Evolutionary conservation across 2,113 vertebrate genomes (phyloP).

Genomic region (Octodon degus): DNA sequence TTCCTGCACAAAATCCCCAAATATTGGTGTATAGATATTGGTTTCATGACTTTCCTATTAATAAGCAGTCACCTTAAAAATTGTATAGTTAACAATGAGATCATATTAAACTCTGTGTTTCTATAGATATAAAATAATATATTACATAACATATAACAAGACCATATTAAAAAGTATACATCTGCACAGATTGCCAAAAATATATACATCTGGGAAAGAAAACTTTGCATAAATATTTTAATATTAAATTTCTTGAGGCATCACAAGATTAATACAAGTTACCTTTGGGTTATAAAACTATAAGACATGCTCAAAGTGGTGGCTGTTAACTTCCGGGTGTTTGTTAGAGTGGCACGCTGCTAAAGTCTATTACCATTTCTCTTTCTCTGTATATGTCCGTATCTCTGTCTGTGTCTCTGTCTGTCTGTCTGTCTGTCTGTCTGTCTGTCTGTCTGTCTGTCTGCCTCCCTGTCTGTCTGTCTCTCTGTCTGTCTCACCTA

Average conservation of each 20-base stretch:
- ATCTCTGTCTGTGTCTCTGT: too few species aligned
- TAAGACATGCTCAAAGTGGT: neutral
- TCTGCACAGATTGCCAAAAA: neutral
- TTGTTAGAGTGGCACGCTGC: neutral
- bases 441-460: too few species aligned
- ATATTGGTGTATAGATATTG: neutral
- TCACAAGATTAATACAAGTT: neutral
- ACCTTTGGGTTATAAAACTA: neutral
- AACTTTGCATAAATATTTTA: neutral
- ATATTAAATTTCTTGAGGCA: neutral
- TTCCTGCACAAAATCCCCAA: neutral
- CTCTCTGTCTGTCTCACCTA: neutral
- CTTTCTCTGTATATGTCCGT: neutral
- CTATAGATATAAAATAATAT: too few species aligned
- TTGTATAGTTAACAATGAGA: neutral
- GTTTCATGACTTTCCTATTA: neutral
- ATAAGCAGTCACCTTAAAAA: neutral
- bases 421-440: too few species aligned
- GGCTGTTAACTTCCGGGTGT: neutral
- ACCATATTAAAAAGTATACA: neutral
- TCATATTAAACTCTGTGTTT: neutral
- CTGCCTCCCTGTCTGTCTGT: neutral
- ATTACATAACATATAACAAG: too few species aligned
- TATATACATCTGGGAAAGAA: neutral
- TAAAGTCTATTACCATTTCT: neutral